Conservation (phyloP, 2,797 vertebrate genomes). For the Artibeus jamaicensis region DNA sequence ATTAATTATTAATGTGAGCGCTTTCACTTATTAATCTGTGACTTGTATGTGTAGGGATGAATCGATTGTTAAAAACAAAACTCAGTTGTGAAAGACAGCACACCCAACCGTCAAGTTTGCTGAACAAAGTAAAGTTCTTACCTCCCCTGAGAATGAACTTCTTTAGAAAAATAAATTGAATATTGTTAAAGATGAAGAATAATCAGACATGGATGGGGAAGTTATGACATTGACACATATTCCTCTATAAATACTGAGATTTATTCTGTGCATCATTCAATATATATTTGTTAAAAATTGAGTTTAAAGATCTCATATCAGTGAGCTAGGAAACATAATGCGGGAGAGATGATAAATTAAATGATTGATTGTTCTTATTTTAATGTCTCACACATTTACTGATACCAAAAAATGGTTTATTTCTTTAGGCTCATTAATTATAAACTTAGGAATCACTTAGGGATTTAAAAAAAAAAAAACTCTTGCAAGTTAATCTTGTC, state of each 20-base stretch:
- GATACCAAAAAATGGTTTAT: conserved; percentile 41
- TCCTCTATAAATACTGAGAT: conserved; percentile 48
- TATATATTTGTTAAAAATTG: conserved; percentile 52
- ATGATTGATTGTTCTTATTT: conserved; percentile 68
- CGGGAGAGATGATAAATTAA: conserved; percentile 69
- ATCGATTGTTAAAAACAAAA: conserved; percentile 54
- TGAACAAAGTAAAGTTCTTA: conserved; percentile 46
- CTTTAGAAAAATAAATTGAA: conserved; percentile 44
- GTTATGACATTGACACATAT: conserved; percentile 60
- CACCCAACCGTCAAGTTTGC: not conserved
- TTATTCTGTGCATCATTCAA: conserved; percentile 32
- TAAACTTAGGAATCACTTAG: conserved; percentile 46
- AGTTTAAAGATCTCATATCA: conserved; percentile 49
- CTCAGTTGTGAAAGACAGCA: conserved; percentile 40
- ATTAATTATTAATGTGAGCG: conserved; percentile 71
- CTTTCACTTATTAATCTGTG: conserved; percentile 68
- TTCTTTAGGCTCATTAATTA: conserved; percentile 71
- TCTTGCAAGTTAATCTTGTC: conserved; percentile 63
- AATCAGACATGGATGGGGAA: conserved; percentile 57
- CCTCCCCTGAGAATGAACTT: conserved; percentile 8
- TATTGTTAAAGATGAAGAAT: conserved; percentile 41
- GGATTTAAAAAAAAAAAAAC: not conserved
- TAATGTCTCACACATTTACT: conserved; percentile 49
- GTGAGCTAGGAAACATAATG: conserved; percentile 51
- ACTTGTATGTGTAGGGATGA: conserved; percentile 43